Base-by-base conservation (phyloP, 1,140 invertebrate genomes). In the Galleria mellonella region DNA sequence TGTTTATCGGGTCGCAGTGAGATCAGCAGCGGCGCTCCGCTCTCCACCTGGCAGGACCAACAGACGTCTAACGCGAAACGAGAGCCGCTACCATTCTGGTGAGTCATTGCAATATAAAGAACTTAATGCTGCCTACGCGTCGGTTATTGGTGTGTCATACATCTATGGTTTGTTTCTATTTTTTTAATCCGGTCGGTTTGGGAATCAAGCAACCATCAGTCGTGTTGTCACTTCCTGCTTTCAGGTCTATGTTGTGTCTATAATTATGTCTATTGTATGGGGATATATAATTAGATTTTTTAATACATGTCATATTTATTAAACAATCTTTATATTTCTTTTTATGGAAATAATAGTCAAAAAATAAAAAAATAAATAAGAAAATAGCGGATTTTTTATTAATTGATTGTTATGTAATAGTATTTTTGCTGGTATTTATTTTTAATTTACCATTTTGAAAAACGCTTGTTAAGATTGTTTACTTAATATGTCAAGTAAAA, bases 51-150 rank as follows among this genome's bases (percentile, higher is more conserved):
- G 94, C 68, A 90, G 94, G 71, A 94, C 93, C 69, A 96, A 97
- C 85, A 89, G 96, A 50, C 88, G 96, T 65, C 91, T 97, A 43
- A 98, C 96, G 53, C 89, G 96, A 70, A 96, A 97, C 88, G 97
- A 98, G 87, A 97, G 94, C 86, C 90, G 97, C 63, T 98, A 98
- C 86, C 97, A 98, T 87, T 98, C 96, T 84, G 96, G 96, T 97
- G 91, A 92, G 85, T 82, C 64, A 71, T 42, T 47, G 49, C 55
- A 62, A 43, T 61, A 55, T 66, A 71, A 63, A 51, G 55, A 47
- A 62, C 36, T 47, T 51, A 45, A 27, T 33, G 14, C 52, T 38
- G 35, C 52, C 49, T 48, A 32, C 35, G 27, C 51, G 42, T 36
- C 45, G 48, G 45, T 43, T 41, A 48, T 47, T 52, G 49, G 51